Base-by-base conservation (phyloP, 2,888 invertebrate species). In the Salpingus planirostris region DNA sequence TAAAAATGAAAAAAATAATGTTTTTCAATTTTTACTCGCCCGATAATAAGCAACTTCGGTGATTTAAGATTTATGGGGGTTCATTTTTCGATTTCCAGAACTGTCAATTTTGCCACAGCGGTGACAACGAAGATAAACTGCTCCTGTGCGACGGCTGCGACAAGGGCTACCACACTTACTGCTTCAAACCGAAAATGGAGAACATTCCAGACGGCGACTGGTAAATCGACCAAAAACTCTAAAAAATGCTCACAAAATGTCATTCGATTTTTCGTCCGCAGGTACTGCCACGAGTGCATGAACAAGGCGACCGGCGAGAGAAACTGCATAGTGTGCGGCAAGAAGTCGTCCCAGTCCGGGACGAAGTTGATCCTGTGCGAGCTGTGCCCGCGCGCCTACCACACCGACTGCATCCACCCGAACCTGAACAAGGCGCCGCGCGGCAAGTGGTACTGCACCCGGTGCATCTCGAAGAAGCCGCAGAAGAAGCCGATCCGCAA, bases 81-180 rank as follows among this genome's bases (percentile, higher is more conserved):
- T n/a, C n/a, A n/a, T n/a, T n/a, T n/a, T n/a, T n/a, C n/a, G n/a
- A 18, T 55, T 69, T 70, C 38, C 78, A 95, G 91, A 88, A 89
- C 67, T 96, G 96, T 68, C 96, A 97, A 67, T 93, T 97, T 67
- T 97, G 97, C 68, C 80, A 88, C 58, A 83, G 85, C 55, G 96
- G 93, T 38, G 95, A 96, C 67, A 90, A 93, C 55, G 96, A 97
- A 63, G 95, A 91, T 49, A 86, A 93, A 63, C 69, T 97, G 46
- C 67, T 97, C 49, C 71, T 97, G 13, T 97, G 97, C 65, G 97
- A 97, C 67, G 90, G 93, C 44, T 97, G 97, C 67, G 97, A 97
- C 67, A 89, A 91, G 62, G 97, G 96, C 29, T 96, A 95, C 67
- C 97, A 97, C 69, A 96, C 93, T 27, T 96, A 96, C 64, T 97